Percentiles rank a stretch among this genome's conserved stretches.
Conservation (phyloP, 2,113 vertebrate genomes). For the Alosa alosa region DNA sequence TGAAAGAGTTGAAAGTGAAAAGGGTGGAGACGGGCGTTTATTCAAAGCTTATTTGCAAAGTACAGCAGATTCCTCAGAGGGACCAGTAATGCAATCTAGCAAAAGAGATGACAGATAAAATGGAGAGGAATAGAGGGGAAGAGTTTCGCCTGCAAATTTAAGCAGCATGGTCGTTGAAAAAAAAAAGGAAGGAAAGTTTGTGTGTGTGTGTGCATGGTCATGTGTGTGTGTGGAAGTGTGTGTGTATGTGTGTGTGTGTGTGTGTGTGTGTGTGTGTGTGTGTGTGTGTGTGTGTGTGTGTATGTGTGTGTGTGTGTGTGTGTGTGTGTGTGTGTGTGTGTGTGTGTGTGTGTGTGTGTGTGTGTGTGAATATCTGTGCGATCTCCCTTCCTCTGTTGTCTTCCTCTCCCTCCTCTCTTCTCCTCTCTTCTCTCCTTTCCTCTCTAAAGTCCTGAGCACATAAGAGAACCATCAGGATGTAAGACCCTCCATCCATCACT, state of each 20-base stretch:
- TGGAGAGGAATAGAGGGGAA: background rate
- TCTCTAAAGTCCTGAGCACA: background rate
- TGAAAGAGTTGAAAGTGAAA: background rate
- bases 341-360: background rate
- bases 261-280: constrained; percentile 10
- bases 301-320: constrained; percentile 9
- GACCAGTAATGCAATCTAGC: background rate
- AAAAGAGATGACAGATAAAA: constrained; percentile 10
- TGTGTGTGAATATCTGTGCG: background rate
- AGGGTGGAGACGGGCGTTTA: background rate
- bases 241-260: background rate
- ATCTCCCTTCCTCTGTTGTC: background rate
- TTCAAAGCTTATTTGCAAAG: constrained; percentile 4
- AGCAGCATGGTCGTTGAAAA: background rate
- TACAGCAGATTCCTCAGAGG: background rate
- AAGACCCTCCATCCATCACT: background rate
- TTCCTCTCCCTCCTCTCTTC: background rate
- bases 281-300: background rate
- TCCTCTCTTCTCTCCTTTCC: too few species aligned
- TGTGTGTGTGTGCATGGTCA: background rate
- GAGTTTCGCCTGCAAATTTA: background rate
- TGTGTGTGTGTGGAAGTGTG: constrained; percentile 9
- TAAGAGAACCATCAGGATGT: background rate
- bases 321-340: background rate
- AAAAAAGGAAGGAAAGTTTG: background rate